Evolutionary conservation across 2,888 invertebrate genomes (phyloP).

Genomic region (Biston betularia): DNA sequence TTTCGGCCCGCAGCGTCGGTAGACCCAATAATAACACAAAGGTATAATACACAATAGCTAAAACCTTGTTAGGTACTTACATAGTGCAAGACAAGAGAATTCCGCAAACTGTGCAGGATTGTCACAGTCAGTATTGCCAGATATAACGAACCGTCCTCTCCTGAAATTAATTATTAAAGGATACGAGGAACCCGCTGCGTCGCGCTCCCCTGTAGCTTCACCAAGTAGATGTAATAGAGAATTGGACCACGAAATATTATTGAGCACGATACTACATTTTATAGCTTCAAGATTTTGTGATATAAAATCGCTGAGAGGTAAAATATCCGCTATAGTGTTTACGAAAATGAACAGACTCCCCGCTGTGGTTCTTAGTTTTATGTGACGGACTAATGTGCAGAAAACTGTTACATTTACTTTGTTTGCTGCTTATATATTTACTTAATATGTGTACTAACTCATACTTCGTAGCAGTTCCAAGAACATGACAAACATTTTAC

Average conservation of each 20-base stretch:
- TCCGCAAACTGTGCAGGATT: constrained; percentile 29
- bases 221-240: constrained; percentile 34
- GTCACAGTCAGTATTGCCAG: constrained; percentile 37
- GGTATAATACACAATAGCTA: constrained; percentile 10
- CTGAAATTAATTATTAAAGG: constrained; percentile 46
- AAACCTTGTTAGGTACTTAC: constrained; percentile 25
- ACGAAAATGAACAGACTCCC: constrained; percentile 17
- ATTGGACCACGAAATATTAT: constrained; percentile 35
- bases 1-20: background rate
- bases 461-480: too few relatives aligned
- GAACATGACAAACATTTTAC: background rate
- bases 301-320: constrained; percentile 10
- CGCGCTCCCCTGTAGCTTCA: constrained; percentile 34
- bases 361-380: constrained; percentile 23
- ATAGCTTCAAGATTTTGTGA: constrained; percentile 20
- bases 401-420: constrained; percentile 4
- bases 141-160: constrained; percentile 36
- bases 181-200: constrained; percentile 35
- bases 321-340: constrained; percentile 16
- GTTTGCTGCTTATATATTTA: background rate
- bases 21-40: constrained; percentile 19
- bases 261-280: constrained; percentile 10
- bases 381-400: constrained; percentile 14
- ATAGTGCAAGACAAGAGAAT: constrained; percentile 31
- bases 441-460: too few relatives aligned